Base-by-base conservation (phyloP, 2,888 invertebrate genomes). In the Empis livida region DNA sequence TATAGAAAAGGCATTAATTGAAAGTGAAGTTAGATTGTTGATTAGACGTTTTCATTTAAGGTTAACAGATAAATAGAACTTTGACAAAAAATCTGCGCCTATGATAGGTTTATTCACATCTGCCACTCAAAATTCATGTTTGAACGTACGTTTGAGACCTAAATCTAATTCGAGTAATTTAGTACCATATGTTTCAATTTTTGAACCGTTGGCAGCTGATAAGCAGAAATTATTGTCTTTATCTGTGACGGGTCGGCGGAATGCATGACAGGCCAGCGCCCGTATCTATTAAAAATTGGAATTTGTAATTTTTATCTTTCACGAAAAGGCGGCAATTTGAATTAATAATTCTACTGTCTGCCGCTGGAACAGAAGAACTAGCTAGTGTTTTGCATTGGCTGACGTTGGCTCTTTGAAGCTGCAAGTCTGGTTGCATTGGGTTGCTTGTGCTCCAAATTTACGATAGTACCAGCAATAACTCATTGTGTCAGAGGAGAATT, bases 61-160 rank as follows among this genome's bases (percentile, higher is more conserved):
- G 15, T 39, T 17, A 14, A 51, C 46, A 13, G 48, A 32, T 14
- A 51, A 46, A 17, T 38, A 10, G 20, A 48, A 48, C 17, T 50
- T 41, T 8, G 15, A 5, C 13, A 51, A 17, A 27, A 51, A 51
- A 46, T 51, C 51, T 10, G 49, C 49, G n/a, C 49, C 49, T 23
- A 50, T 49, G 10, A 51, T 51, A 9, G 51, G 49, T 15, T 39
- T n/a, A 44, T 45, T 49, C 9, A 51, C 49, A n/a, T 44, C 40
- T 11, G 51, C 51, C 4, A 49, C 37, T 32, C 40, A 30, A 16
- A 47, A 51, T 42, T 37, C 38, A 46, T 49, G 49, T 32, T 14
- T 35, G 38, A 50, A 37, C 8, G 9, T 37, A 11, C 37, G 37
- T 14, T 13, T 13, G 3, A 39, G 15, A 5, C 38, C 38, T 39